These are phyloP conservation scores for Gandaritis pyraliata DNA, from an alignment of 2,888 invertebrate genomes.

Conservation along the genomic window DNA sequence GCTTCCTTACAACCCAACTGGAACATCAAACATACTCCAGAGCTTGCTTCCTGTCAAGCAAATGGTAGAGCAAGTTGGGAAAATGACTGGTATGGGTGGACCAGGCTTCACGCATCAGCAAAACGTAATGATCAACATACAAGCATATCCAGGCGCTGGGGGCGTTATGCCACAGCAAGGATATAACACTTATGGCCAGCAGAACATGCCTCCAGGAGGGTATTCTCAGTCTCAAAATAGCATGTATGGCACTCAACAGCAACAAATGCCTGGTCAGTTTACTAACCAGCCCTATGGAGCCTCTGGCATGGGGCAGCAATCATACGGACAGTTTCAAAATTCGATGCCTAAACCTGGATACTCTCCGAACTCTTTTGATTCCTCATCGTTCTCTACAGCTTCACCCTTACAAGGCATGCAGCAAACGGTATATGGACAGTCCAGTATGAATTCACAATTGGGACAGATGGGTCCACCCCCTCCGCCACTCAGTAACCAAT, in stretches of 20 bases:
- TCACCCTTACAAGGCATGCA: constrained; percentile 79
- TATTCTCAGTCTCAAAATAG: constrained; percentile 61
- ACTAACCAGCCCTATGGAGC: constrained; percentile 56
- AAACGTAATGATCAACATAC: constrained; percentile 87
- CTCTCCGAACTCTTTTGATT: constrained; percentile 61
- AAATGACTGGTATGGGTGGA: constrained; percentile 65
- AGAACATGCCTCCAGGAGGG: constrained; percentile 71
- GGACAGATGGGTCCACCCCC: constrained; percentile 60
- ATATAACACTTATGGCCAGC: constrained; percentile 69
- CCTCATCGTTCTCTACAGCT: constrained; percentile 62
- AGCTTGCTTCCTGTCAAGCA: constrained; percentile 76
- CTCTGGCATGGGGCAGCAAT: constrained; percentile 53
- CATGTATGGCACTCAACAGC: constrained; percentile 72
- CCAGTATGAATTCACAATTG: constrained; percentile 51
- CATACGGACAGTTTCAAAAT: constrained; percentile 65
- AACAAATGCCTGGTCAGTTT: constrained; percentile 66
- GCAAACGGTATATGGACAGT: constrained; percentile 72
- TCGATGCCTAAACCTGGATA: constrained; percentile 67
- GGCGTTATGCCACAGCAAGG: constrained; percentile 74
- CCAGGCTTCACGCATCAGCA: constrained; percentile 84
- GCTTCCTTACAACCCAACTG: constrained; percentile 67
- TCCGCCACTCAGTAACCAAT: constrained; percentile 57
- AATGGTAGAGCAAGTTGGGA: constrained; percentile 78
- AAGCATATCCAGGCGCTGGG: constrained; percentile 84
- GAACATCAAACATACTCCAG: constrained; percentile 67